Percentiles rank a stretch among this genome's conserved stretches.
Evolutionary conservation across 2,113 vertebrate species (phyloP).

Genomic region (Conger conger): DNA sequence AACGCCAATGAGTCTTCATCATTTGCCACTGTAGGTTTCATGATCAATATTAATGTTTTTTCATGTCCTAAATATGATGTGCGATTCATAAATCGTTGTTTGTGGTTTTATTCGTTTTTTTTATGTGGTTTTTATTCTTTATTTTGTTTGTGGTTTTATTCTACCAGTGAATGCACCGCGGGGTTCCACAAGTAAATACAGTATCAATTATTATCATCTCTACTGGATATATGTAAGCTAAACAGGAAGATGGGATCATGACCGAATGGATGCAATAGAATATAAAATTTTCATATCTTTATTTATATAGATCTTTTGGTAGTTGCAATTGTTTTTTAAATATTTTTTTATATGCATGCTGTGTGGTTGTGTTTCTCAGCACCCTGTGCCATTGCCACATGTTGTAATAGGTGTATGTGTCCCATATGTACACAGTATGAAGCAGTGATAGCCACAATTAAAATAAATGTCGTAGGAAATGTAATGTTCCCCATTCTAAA

Average conservation of each 20-base stretch:
- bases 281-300: background rate
- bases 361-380: background rate
- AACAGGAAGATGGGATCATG: background rate
- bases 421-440: background rate
- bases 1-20: constrained; percentile 11
- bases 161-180: background rate
- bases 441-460: background rate
- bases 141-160: no score
- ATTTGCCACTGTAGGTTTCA: background rate
- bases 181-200: background rate
- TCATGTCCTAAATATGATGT: background rate
- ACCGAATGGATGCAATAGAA: background rate
- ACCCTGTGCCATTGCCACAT: background rate
- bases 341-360: background rate
- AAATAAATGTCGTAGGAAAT: background rate
- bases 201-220: background rate
- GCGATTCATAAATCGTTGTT: background rate
- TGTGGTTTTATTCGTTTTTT: background rate
- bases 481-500: background rate
- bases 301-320: background rate
- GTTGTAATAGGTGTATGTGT: background rate
- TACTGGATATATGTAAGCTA: background rate
- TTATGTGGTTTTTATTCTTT: no score
- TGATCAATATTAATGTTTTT: constrained; percentile 2
- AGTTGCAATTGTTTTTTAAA: background rate